A percentile compares a stretch with the other conserved stretches of the same genome.
Evolutionary conservation across 1,140 invertebrate genomes (phyloP).

Genomic region (Ceratosolen solmsi): DNA sequence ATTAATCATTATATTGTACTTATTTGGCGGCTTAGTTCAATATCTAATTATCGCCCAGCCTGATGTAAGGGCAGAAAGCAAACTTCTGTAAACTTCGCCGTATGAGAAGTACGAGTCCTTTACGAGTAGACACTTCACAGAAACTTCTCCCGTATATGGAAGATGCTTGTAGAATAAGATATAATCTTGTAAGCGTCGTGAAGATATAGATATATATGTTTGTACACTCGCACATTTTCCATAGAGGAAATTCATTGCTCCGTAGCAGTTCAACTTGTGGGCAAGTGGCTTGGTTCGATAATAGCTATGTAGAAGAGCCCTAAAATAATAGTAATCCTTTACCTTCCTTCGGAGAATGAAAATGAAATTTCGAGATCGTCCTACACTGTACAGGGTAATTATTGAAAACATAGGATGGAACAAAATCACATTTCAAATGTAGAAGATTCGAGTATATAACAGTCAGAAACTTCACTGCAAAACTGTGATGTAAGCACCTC

Average conservation of each 20-base stretch:
- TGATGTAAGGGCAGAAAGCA: conserved; percentile 37
- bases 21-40: too few species aligned
- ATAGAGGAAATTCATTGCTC: conserved; percentile 40
- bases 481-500: too few species aligned
- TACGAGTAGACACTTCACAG: conserved; percentile 60
- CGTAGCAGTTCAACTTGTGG: conserved; percentile 6
- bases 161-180: conserved; percentile 50
- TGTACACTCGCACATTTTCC: conserved; percentile 20
- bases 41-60: conserved; percentile 64
- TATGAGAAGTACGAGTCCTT: conserved; percentile 26
- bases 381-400: background rate
- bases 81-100: conserved; percentile 41
- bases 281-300: conserved; percentile 35
- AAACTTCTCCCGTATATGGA: conserved; percentile 62
- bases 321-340: conserved; percentile 24
- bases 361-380: conserved; percentile 27
- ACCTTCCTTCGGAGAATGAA: conserved; percentile 4
- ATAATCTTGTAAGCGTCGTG: conserved; percentile 55
- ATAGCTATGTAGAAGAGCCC: conserved; percentile 6
- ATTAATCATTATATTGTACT: too few species aligned
- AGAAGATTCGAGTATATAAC: too few species aligned
- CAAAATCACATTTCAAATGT: too few species aligned
- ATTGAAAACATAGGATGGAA: too few species aligned
- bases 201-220: conserved; percentile 24
- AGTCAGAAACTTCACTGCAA: background rate